Base-by-base conservation (phyloP, 2,797 vertebrate genomes). In the Catamblyrhynchus diadema region DNA sequence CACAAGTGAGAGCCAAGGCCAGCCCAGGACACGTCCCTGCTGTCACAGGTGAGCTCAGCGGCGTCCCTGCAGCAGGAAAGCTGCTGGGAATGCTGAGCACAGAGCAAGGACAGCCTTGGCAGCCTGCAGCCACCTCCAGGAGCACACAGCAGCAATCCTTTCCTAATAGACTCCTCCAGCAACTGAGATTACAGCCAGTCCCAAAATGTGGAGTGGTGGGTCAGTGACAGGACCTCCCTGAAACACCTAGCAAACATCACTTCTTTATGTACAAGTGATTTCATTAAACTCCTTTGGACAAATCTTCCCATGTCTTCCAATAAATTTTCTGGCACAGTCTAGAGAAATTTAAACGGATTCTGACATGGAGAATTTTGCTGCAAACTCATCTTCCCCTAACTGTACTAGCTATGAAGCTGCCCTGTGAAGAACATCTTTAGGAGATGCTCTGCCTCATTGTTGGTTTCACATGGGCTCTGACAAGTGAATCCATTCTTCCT, bases 1-100 rank as follows among this genome's bases (percentile, higher is more conserved):
- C 35, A 75, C 1, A 54, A 8, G 1, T 0, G 0, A 45, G 70
- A 0, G 10, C 14, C 47, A 15, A 19, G 24, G 30, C 30, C 77
- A 62, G 47, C 39, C 83, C 81, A 72, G 73, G 35, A 47, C 42
- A 10, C 2, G 16, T 35, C 39, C 42, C 10, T 2, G 5, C 25
- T 41, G 60, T 21, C 79, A 81, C 71, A 8, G 1, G 8, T 0
- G 6, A 62, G 70, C 57, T 54, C 64, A 83, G 64, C 72, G 18
- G 72, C 2, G 47, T 10, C 39, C 3, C 9, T 2, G 33, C 25
- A 37, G 86, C 0, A 4, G 61, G 3, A 39, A 73, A 1, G 0
- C 64, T 51, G 24, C 87, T 45, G 0, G 0, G 47, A 78, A 35
- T 0, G 18, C 78, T 10, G 53, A 81, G 47, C 80, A 51, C 71